Evolutionary conservation across 2,113 vertebrate genomes (phyloP).

Genomic region (Delphinus delphis): DNA sequence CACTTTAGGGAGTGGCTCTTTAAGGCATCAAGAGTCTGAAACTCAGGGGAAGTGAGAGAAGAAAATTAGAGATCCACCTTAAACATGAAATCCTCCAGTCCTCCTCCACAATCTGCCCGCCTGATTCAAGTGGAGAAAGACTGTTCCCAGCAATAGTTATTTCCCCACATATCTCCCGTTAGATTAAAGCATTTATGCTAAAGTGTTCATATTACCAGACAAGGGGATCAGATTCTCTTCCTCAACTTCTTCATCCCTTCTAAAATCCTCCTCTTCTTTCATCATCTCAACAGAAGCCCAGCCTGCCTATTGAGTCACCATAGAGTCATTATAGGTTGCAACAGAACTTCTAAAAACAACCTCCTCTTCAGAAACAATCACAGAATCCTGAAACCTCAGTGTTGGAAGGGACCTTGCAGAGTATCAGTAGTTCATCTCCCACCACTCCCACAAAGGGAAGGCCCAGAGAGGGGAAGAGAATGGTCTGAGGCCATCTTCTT

Average conservation of each 20-base stretch:
- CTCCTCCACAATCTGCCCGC: not conserved
- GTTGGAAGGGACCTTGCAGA: not conserved
- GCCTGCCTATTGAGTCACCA: not conserved
- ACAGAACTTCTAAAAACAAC: slow-evolving; percentile 41
- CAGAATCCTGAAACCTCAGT: not conserved
- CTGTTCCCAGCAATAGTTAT: slow-evolving; percentile 26
- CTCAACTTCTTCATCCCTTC: not conserved
- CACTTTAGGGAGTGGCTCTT: not conserved
- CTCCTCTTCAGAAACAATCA: slow-evolving; percentile 49
- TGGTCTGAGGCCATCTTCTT: slow-evolving; percentile 1
- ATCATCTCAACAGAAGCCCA: not conserved
- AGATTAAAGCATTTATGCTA: not conserved
- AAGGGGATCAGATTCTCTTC: not conserved
- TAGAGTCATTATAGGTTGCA: not conserved
- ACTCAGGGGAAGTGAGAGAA: slow-evolving; percentile 12
- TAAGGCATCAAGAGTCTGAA: slow-evolving; percentile 14
- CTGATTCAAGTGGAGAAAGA: slow-evolving; percentile 9
- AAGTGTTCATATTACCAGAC: not conserved
- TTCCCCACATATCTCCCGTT: not conserved
- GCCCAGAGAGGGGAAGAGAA: not conserved
- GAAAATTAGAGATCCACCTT: not conserved
- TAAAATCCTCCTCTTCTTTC: slow-evolving; percentile 27
- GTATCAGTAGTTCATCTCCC: not conserved
- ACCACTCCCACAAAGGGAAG: not conserved
- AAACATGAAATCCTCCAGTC: not conserved